A percentile compares a stretch with the other conserved stretches of the same genome.
phyloP scores from a whole-genome alignment of 2,888 invertebrate species.

The Schrankia costaestrigalis region DNA sequence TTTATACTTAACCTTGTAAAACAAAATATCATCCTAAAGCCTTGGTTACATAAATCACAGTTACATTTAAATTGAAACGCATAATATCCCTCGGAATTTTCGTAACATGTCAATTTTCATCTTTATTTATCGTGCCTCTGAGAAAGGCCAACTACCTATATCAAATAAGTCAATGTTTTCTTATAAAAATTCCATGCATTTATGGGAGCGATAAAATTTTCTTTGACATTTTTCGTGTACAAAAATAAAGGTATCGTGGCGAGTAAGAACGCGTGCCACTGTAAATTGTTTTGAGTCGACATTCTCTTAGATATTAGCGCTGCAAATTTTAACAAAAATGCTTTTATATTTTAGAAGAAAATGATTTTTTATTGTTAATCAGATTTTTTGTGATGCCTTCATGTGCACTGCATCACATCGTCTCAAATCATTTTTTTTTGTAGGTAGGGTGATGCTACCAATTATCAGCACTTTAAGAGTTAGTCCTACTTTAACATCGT shows the following conservation, averaged over 20 bases:
- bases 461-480: no score
- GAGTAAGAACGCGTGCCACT: constrained; percentile 7
- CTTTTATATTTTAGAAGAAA: constrained; percentile 5
- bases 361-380: no score
- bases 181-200: constrained; percentile 29
- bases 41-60: constrained; percentile 15
- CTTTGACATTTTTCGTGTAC: constrained; percentile 26
- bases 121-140: constrained; percentile 14
- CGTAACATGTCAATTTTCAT: constrained; percentile 8
- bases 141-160: constrained; percentile 10
- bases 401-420: no score
- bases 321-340: constrained; percentile 17
- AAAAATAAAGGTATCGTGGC: constrained; percentile 25
- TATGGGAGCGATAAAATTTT: constrained; percentile 23
- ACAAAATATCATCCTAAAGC: no score
- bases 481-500: no score
- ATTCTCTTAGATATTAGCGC: constrained; percentile 19
- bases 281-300: constrained; percentile 26
- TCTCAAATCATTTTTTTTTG: no score
- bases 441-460: no score
- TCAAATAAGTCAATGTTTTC: constrained; percentile 24
- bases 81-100: constrained; percentile 4
- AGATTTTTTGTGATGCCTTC: no score
- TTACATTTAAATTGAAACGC: constrained; percentile 8
- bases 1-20: no score